These are phyloP conservation scores for Caenorhabditis uteleia DNA, from an alignment of 2,888 invertebrate genomes.

Conservation along the genomic window DNA sequence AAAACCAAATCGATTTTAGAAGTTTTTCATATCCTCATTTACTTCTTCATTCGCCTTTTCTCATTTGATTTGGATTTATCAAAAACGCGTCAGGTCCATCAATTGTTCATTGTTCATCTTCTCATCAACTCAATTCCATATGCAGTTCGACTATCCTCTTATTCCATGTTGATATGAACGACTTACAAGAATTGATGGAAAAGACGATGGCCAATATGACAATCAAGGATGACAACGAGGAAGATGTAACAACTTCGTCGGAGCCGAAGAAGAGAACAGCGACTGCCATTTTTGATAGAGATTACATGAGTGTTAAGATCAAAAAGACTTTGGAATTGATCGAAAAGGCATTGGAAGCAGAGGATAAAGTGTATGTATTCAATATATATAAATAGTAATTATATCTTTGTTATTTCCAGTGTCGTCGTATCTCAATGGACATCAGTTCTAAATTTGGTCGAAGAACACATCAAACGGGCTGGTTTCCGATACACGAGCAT, in stretches of 20 bases:
- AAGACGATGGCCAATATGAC: constrained; percentile 51
- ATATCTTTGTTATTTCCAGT: constrained; percentile 50
- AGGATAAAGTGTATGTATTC: constrained; percentile 41
- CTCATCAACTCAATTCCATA: no score
- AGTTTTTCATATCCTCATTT: no score
- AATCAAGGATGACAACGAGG: constrained; percentile 36
- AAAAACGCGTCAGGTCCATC: no score
- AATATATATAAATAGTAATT: background rate
- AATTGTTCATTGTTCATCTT: no score
- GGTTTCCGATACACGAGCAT: constrained; percentile 75
- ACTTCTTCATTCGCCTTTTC: no score
- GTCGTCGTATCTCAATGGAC: constrained; percentile 92
- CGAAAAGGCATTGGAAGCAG: constrained; percentile 28
- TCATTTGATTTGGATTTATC: no score
- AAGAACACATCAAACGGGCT: constrained; percentile 74
- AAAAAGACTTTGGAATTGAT: constrained; percentile 37
- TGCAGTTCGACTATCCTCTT: no score
- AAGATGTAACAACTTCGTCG: constrained; percentile 15
- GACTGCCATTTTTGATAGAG: constrained; percentile 47
- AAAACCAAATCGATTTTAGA: no score
- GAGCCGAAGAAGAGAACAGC: constrained; percentile 27
- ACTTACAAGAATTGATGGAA: constrained; percentile 38
- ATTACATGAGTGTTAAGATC: constrained; percentile 29
- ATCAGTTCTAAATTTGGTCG: constrained; percentile 80
- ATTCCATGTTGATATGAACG: constrained; percentile 22